Percentiles rank a stretch among this genome's conserved stretches.
These are phyloP conservation scores for Styela plicata DNA, from an alignment of 23 tunicate genomes.

Conservation along the genomic window DNA sequence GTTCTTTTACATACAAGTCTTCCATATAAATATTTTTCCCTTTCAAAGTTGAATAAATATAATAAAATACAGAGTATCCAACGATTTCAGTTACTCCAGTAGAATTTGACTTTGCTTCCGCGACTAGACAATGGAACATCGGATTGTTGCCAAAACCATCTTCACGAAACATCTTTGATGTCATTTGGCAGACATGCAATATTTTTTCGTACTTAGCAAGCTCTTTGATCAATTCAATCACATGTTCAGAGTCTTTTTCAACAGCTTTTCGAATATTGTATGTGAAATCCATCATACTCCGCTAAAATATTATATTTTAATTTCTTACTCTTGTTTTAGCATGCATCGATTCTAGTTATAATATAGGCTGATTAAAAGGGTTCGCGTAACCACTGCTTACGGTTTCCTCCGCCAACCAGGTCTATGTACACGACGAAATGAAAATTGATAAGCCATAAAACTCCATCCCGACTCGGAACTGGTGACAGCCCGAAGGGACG, in stretches of 20 bases:
- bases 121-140: slow-evolving; percentile 34
- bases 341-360: too few species aligned
- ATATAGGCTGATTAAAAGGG: too few species aligned
- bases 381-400: too few species aligned
- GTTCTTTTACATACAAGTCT: slow-evolving; percentile 43
- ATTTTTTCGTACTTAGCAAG: slow-evolving; percentile 24
- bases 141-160: slow-evolving; percentile 10
- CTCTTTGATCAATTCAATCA: slow-evolving; percentile 12
- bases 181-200: slow-evolving; percentile 21
- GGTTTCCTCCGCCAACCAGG: too few species aligned
- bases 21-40: slow-evolving; percentile 55
- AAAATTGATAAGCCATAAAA: too few species aligned
- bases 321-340: too few species aligned
- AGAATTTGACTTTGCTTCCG: slow-evolving; percentile 7
- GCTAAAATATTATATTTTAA: too few species aligned
- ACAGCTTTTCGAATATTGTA: neutral
- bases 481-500: too few species aligned
- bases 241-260: neutral
- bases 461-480: too few species aligned
- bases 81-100: neutral
- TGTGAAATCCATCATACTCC: neutral
- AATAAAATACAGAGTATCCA: slow-evolving; percentile 45
- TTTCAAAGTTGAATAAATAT: slow-evolving; percentile 43
- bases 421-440: too few species aligned
- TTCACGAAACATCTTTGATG: neutral